A percentile compares a stretch with the other conserved stretches of the same genome.
These are phyloP conservation scores for Ceratosolen fusciceps DNA, from an alignment of 1,140 invertebrate genomes.

Conservation along the genomic window DNA sequence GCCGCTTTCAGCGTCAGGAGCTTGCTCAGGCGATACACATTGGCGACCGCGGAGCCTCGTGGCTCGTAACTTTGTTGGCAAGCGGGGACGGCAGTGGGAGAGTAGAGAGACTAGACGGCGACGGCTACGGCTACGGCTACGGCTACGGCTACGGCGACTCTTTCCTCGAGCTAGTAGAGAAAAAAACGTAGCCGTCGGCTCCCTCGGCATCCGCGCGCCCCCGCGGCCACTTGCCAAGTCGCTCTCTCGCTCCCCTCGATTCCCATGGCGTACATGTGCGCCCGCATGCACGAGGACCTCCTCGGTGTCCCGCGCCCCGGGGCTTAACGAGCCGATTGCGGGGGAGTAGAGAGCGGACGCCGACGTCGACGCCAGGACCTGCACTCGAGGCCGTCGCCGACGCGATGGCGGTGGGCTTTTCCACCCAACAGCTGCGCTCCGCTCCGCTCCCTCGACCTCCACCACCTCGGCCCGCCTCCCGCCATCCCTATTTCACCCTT, in stretches of 20 bases:
- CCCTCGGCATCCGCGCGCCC: neutral
- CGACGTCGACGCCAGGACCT: neutral
- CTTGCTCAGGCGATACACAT: too few species aligned
- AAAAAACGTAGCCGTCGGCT: too few species aligned
- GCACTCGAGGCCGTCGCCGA: neutral
- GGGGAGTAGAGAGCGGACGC: neutral
- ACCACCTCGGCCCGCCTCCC: neutral
- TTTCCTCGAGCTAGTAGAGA: too few species aligned
- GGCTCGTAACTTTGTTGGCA: too few species aligned
- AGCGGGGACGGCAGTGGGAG: too few species aligned
- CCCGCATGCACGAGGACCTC: constrained; percentile 6
- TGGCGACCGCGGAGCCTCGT: too few species aligned
- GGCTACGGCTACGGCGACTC: too few species aligned
- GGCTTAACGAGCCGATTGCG: neutral
- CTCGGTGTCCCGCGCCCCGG: neutral
- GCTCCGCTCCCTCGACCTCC: neutral
- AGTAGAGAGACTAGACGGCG: too few species aligned
- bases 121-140: too few species aligned
- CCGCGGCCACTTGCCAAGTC: neutral
- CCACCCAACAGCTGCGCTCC: neutral
- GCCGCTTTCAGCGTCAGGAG: too few species aligned
- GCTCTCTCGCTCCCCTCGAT: neutral
- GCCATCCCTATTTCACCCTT: neutral
- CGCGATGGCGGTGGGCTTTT: neutral
- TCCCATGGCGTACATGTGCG: neutral